Evolutionary conservation across 2,888 invertebrate species (phyloP).

Genomic region (Phortica okadai): DNA sequence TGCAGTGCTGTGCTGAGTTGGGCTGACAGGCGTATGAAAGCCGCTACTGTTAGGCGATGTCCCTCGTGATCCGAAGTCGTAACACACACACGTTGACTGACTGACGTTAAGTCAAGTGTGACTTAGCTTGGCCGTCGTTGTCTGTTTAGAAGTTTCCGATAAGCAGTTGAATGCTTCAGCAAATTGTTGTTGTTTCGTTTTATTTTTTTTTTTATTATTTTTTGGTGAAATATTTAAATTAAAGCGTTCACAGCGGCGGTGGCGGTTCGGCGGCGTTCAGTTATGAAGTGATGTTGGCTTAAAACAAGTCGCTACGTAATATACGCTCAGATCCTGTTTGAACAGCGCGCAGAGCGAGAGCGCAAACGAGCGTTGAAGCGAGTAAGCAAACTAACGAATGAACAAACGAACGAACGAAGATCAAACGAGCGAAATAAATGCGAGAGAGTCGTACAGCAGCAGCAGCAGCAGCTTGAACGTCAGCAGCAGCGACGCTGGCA

Average conservation of each 20-base stretch:
- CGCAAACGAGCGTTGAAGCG: conserved; percentile 1
- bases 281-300: conserved; percentile 73
- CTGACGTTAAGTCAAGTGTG: too few species aligned
- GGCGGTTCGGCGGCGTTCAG: conserved; percentile 57
- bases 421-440: not conserved
- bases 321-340: conserved; percentile 73
- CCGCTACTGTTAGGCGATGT: conserved; percentile 33
- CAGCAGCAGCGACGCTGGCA: conserved; percentile 6
- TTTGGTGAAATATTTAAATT: not conserved
- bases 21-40: conserved; percentile 43
- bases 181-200: conserved; percentile 11
- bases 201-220: conserved; percentile 13
- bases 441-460: not conserved
- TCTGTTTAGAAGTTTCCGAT: not conserved
- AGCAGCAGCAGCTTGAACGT: conserved; percentile 23
- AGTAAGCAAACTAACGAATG: conserved; percentile 7
- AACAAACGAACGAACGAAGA: not conserved
- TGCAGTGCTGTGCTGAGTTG: not conserved
- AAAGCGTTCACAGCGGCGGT: conserved; percentile 43
- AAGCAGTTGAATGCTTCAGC: conserved; percentile 44
- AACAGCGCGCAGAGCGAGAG: conserved; percentile 51
- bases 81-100: too few species aligned
- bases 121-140: conserved; percentile 18
- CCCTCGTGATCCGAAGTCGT: conserved; percentile 42
- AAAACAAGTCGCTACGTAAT: conserved; percentile 72